Conservation (phyloP, 1,140 invertebrate genomes). For the Cherax destructor region DNA sequence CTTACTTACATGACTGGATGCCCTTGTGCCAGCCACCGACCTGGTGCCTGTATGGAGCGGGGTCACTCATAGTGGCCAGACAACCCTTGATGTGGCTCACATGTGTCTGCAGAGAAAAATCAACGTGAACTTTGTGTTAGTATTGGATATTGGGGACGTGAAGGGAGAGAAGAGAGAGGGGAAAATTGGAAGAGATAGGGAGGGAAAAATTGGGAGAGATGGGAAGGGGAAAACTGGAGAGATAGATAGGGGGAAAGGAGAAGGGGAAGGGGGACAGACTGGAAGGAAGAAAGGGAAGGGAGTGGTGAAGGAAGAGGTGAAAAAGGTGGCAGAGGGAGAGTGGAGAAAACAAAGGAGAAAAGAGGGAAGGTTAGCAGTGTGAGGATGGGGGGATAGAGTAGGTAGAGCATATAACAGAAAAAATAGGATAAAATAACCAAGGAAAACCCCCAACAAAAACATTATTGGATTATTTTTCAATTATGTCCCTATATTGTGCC, state of each 20-base stretch:
- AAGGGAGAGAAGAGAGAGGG: too few species aligned
- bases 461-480: not conserved
- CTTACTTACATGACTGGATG: conserved; percentile 34
- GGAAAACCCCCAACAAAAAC: not conserved
- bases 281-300: too few species aligned
- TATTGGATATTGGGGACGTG: too few species aligned
- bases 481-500: not conserved
- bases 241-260: too few species aligned
- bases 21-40: conserved; percentile 52
- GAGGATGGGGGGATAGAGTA: not conserved
- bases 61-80: conserved; percentile 17
- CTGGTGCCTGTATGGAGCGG: conserved; percentile 30
- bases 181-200: too few species aligned
- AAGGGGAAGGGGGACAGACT: too few species aligned
- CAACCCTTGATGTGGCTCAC: not conserved
- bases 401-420: not conserved
- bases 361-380: not conserved
- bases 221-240: not conserved
- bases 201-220: too few species aligned
- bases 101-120: not conserved
- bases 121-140: not conserved
- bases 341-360: not conserved
- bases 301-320: too few species aligned
- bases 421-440: not conserved
- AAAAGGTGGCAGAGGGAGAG: too few species aligned